phyloP scores from a whole-genome alignment of 1,140 invertebrate genomes.

The Caenorhabditis latens region DNA sequence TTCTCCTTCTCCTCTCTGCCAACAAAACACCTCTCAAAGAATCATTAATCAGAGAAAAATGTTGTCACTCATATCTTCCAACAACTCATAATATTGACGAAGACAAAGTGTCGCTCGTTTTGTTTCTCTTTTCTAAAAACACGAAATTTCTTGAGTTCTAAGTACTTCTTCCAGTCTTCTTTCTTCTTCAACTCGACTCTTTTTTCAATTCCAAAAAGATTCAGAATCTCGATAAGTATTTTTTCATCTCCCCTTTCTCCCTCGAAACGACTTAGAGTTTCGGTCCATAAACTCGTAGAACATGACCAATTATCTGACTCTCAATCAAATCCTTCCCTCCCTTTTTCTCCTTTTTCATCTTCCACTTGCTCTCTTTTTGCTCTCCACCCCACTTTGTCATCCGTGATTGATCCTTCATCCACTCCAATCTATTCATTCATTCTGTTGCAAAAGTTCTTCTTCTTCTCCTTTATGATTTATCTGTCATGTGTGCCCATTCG shows the following conservation, averaged over 20 bases:
- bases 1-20: background rate
- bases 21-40: background rate
- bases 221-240: conserved; percentile 33
- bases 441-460: conserved; percentile 19
- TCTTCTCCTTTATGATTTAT: conserved; percentile 17
- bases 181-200: background rate
- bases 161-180: conserved; percentile 13
- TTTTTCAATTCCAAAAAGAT: conserved; percentile 13
- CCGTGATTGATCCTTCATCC: conserved; percentile 22
- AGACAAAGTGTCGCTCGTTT: conserved; percentile 16
- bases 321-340: conserved; percentile 14
- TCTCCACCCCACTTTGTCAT: conserved; percentile 42
- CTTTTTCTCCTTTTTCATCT: background rate
- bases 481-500: conserved; percentile 4
- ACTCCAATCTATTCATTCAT: background rate
- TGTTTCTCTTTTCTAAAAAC: conserved; percentile 20
- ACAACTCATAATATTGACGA: conserved; percentile 32
- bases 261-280: background rate
- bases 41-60: conserved; percentile 5
- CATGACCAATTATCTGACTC: conserved; percentile 50
- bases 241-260: background rate
- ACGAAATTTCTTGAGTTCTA: conserved; percentile 1
- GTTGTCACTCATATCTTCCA: conserved; percentile 14
- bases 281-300: conserved; percentile 34
- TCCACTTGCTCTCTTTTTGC: background rate